Percentiles rank a stretch among this genome's conserved stretches.
Evolutionary conservation across 2,113 vertebrate species (phyloP).

Genomic region (Myrmecobius fasciatus): DNA sequence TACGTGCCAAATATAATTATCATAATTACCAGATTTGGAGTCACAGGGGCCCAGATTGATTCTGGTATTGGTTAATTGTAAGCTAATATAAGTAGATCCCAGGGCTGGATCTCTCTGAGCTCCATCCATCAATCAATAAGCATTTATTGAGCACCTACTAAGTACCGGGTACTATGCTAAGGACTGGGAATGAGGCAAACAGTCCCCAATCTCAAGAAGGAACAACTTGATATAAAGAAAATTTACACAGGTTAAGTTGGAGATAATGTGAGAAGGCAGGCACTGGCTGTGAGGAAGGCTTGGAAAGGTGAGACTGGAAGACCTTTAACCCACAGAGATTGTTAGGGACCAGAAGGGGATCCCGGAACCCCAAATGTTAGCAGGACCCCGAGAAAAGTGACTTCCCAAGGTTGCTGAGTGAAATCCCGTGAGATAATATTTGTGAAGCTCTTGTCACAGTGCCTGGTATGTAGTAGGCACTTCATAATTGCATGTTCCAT

Average conservation of each 20-base stretch:
- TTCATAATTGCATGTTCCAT: background rate
- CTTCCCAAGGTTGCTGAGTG: background rate
- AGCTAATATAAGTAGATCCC: background rate
- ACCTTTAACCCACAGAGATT: background rate
- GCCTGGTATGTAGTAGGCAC: background rate
- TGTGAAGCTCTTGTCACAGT: background rate
- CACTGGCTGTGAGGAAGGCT: background rate
- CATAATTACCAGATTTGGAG: constrained; percentile 35
- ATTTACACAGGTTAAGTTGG: background rate
- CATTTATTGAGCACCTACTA: background rate
- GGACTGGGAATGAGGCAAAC: background rate
- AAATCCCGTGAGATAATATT: background rate
- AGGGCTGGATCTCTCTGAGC: background rate
- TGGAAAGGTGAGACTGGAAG: too few relatives aligned
- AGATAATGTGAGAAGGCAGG: background rate
- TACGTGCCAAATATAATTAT: background rate
- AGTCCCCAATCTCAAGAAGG: background rate
- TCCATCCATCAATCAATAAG: background rate
- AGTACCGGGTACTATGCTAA: background rate
- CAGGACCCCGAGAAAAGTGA: too few relatives aligned
- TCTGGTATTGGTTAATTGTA: background rate
- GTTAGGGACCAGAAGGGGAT: too few relatives aligned
- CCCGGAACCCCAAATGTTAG: too few relatives aligned
- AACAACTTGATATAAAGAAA: background rate
- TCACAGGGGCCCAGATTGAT: background rate